Evolutionary conservation across 2,113 vertebrate genomes (phyloP).

Genomic region (Trochalopteron elliotii): DNA sequence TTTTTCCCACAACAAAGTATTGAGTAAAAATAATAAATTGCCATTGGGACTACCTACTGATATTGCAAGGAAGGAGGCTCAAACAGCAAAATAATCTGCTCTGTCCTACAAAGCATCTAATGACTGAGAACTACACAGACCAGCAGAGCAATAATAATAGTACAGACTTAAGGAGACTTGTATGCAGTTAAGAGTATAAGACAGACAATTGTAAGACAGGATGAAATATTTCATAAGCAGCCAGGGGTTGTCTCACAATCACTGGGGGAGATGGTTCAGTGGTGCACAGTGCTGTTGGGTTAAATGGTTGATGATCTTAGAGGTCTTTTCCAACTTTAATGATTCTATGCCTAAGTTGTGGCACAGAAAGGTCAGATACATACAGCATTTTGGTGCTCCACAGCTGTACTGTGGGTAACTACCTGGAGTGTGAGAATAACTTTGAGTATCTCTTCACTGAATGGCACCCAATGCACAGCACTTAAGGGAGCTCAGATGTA

Average conservation of each 20-base stretch:
- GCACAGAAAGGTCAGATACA: rapidly evolving
- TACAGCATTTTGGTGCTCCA: rapidly evolving
- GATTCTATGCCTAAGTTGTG: not conserved
- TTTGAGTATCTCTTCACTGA: not conserved
- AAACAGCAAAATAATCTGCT: not conserved
- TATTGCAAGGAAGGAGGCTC: not conserved
- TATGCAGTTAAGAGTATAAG: not conserved
- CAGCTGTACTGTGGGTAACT: no score
- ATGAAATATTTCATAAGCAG: not conserved
- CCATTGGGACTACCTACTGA: not conserved
- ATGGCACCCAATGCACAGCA: not conserved
- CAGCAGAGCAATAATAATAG: not conserved
- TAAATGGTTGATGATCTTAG: not conserved
- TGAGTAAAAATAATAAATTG: not conserved
- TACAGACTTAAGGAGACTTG: not conserved
- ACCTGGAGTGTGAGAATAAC: not conserved
- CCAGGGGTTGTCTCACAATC: rapidly evolving
- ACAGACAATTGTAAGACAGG: not conserved
- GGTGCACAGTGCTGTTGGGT: not conserved
- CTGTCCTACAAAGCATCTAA: not conserved
- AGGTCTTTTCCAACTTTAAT: not conserved
- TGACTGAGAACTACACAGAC: not conserved
- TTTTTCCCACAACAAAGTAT: not conserved
- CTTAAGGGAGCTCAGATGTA: not conserved
- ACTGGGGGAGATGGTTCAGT: not conserved